These are phyloP conservation scores for Cynopterus sphinx DNA, from an alignment of 2,797 vertebrate genomes.

Conservation along the genomic window DNA sequence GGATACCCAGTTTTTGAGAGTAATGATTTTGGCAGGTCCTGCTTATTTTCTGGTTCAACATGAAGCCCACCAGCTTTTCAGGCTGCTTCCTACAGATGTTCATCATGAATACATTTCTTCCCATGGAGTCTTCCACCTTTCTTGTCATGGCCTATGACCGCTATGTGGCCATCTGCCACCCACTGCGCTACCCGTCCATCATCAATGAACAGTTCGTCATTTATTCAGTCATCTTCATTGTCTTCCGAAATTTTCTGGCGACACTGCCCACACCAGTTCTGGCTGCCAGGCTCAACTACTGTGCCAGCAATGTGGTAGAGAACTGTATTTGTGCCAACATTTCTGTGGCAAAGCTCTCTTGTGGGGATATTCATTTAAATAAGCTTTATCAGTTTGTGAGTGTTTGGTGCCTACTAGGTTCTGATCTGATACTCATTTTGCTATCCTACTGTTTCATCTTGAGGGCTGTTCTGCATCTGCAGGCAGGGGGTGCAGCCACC, in stretches of 20 bases:
- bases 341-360: slow-evolving; percentile 72
- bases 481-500: slow-evolving; percentile 41
- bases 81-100: slow-evolving; percentile 84
- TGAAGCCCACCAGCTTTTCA: slow-evolving; percentile 68
- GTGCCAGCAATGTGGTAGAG: slow-evolving; percentile 60
- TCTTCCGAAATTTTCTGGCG: slow-evolving; percentile 38
- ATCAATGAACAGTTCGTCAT: slow-evolving; percentile 66
- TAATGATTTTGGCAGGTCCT: slow-evolving; percentile 64
- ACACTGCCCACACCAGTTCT: slow-evolving; percentile 63
- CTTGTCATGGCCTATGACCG: slow-evolving; percentile 78
- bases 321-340: slow-evolving; percentile 78
- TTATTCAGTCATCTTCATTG: slow-evolving; percentile 44
- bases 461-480: slow-evolving; percentile 46
- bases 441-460: slow-evolving; percentile 73
- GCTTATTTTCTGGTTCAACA: slow-evolving; percentile 73
- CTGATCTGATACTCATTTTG: slow-evolving; percentile 75
- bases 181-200: slow-evolving; percentile 65
- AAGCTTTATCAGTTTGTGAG: slow-evolving; percentile 66
- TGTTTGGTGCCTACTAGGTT: slow-evolving; percentile 71
- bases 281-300: slow-evolving; percentile 69
- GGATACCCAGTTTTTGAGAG: neutral
- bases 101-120: slow-evolving; percentile 84
- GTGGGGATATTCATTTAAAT: slow-evolving; percentile 55
- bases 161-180: slow-evolving; percentile 79
- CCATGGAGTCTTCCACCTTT: slow-evolving; percentile 84